Evolutionary conservation across 1,140 invertebrate genomes (phyloP), one percentile per base, ranked within the genome.

Genomic region (Pissodes strobi): DNA sequence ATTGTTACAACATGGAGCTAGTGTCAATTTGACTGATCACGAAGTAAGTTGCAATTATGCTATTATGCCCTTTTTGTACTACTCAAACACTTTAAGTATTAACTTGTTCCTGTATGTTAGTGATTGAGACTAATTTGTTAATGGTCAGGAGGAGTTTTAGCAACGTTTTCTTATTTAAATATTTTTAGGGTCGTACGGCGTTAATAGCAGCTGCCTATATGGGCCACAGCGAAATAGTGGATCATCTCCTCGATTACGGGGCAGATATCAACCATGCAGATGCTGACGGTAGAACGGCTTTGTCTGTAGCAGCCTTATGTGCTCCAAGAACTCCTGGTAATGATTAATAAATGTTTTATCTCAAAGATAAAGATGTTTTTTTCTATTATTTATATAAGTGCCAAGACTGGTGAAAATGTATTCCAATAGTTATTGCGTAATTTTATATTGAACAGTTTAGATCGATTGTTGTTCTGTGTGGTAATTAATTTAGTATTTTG

Each of bases 181-280:
- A 39, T 34, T 27, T 62, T 37, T 48, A 65, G 63, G 82, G 92
- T 17, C 84, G 94, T 65, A 97, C 94, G 1, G 92, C 94, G 0
- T 80, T 97, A n/a, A 91, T 95, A 69, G 93, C 90, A 0, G 91
- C 91, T 21, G 90, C 91, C 0, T 93, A 93, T 73, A 92, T 92
- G 93, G 94, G 87, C 23, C 94, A 97, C 80, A 91, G 93, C 39
- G 93, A 96, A 68, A 95, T 97, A 60, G 94, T 97, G 1, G 84
- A 90, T 61, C 87, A 90, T 70, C 80, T 98, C 5, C 79, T 97
- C 5, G 88, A 93, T 69, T 89, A 89, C 62, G 91, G 91, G 1
- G 94, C 94, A 0, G 84, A 92, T 74, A 90, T 95, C 15, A 89
- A 95, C 79, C 90, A 93, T 72, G 85, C 90, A 0, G 94, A 97